Evolutionary conservation across 2,888 invertebrate species (phyloP), one percentile per base, ranked within the genome.

Genomic region (Dynastes grantii): DNA sequence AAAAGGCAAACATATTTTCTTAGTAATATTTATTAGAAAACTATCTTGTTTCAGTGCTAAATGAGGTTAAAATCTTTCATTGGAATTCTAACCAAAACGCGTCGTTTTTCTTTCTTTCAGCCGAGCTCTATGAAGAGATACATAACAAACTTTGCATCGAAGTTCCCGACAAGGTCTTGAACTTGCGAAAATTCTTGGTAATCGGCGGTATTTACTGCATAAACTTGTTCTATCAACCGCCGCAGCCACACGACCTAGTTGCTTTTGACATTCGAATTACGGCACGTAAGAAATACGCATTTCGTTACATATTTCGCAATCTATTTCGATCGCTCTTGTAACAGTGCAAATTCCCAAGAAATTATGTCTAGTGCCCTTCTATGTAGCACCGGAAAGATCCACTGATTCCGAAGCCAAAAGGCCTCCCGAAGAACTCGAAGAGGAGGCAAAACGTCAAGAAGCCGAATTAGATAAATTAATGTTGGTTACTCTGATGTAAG

Each of bases 391-490:
- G 86, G 90, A 91, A 1, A 93, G 95, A 0, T 93, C 95, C 0
- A 94, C 95, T 0, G 91, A 92, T 93, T 65, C 51, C 0, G 91
- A 92, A 0, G 91, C 94, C 0, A 92, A 93, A 4, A 90, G 94
- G 65, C 90, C 93, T 29, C 95, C 96, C 0, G 95, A 96, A 88
- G 94, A 95, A 85, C 94, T 96, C 32, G 96, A 96, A 84, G 93
- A 92, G 0, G 95, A 96, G 86, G 92, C 95, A 86, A 94, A 93
- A 85, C 92, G 90, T 82, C 91, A 94, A 32, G 95, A 96, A 83
- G 90, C 91, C 1, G 94, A 94, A 71, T 92, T 96, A 85, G 94
- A 95, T 84, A 94, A 93, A 81, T 89, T 96, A 27, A 93, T 93
- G 0, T 88, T 93, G 6, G 91, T 96, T 13, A 92, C 92, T 37